phyloP scores from a whole-genome alignment of 2,113 vertebrate species.

The Agapornis roseicollis region DNA sequence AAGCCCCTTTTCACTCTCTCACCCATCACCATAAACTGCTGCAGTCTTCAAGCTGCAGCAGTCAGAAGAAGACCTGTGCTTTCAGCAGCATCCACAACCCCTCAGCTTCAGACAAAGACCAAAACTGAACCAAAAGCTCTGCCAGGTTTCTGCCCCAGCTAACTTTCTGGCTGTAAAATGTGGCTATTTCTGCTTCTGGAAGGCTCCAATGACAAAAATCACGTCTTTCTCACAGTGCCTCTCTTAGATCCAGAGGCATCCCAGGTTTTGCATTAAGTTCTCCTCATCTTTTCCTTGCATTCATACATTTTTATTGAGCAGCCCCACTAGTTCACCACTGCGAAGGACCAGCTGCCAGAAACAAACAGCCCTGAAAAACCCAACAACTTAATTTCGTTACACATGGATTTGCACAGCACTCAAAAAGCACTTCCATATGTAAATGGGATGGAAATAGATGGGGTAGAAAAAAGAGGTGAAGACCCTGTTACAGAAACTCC shows the following conservation, averaged over 20 bases:
- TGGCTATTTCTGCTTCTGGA: neutral
- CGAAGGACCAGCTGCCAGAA: neutral
- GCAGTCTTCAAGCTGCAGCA: rapidly evolving
- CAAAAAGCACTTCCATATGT: neutral
- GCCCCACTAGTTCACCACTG: neutral
- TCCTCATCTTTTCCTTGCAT: neutral
- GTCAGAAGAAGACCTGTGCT: neutral
- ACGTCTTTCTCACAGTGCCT: neutral
- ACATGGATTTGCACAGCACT: neutral
- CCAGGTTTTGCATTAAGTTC: neutral
- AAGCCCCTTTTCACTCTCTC: neutral
- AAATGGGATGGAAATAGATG: neutral
- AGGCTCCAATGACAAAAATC: neutral
- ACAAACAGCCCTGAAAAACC: neutral
- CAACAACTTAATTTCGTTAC: neutral
- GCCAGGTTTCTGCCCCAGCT: neutral
- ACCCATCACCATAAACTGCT: neutral
- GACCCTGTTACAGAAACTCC: neutral
- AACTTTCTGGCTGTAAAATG: neutral
- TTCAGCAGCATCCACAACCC: neutral
- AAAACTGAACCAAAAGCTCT: neutral
- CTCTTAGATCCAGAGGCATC: neutral
- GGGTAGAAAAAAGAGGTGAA: neutral
- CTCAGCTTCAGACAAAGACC: neutral
- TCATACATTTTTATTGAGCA: neutral